Percentiles rank a stretch among this genome's conserved stretches.
Conservation (phyloP, 2,113 vertebrate species). For the Ciconia maguari region DNA sequence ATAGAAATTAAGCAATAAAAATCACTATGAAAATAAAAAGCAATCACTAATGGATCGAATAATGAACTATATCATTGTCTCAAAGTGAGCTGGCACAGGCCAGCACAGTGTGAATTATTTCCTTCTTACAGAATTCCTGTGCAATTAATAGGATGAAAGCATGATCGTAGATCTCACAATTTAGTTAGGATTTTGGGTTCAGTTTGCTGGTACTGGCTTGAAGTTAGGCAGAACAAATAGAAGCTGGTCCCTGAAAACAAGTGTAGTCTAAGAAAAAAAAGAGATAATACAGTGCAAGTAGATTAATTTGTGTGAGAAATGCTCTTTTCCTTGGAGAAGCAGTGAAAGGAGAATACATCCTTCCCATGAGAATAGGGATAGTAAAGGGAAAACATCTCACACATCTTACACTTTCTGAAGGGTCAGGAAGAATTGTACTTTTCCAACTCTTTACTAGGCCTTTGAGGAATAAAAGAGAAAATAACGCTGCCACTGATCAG, state of each 20-base stretch:
- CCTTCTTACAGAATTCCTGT: not conserved
- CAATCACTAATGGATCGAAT: not conserved
- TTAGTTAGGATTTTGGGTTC: not conserved
- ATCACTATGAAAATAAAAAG: no score
- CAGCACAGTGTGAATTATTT: not conserved
- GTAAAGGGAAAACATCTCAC: not conserved
- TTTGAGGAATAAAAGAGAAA: slow-evolving; percentile 15
- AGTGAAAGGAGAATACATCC: not conserved
- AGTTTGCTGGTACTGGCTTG: not conserved
- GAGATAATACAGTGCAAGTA: not conserved
- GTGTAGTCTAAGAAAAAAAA: not conserved
- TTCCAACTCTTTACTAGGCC: not conserved
- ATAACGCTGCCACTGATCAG: not conserved
- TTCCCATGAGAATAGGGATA: not conserved
- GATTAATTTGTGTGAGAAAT: not conserved
- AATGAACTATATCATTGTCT: not conserved
- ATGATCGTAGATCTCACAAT: not conserved
- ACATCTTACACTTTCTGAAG: not conserved
- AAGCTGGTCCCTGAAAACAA: not conserved
- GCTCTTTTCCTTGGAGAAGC: not conserved
- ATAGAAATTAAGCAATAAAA: not conserved
- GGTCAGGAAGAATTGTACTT: not conserved
- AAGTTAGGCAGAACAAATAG: not conserved
- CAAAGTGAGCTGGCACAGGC: not conserved
- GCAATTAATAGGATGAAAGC: not conserved